phyloP scores from a whole-genome alignment of 1,140 invertebrate genomes.

The Tetramorium parvispinum region DNA sequence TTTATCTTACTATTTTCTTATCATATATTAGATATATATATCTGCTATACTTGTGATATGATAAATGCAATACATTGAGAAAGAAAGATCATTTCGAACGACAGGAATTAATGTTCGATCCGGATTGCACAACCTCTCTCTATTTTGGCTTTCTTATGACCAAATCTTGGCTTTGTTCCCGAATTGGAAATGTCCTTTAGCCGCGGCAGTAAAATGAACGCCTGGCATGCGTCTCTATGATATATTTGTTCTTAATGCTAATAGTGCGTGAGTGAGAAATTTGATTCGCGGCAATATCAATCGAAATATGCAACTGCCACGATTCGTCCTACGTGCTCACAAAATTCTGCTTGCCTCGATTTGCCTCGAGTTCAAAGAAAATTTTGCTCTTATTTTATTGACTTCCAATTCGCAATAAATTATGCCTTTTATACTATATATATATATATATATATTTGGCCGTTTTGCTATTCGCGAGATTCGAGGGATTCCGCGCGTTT shows the following conservation, averaged over 20 bases:
- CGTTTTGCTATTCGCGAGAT: slow-evolving; percentile 27
- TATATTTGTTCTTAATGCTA: slow-evolving; percentile 28
- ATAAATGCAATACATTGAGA: neutral
- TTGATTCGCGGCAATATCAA: slow-evolving; percentile 14
- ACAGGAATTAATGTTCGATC: slow-evolving; percentile 50
- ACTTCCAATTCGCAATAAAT: slow-evolving; percentile 25
- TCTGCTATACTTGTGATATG: neutral
- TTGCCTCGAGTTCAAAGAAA: slow-evolving; percentile 10
- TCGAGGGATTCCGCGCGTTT: slow-evolving; percentile 14
- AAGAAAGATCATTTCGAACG: slow-evolving; percentile 9
- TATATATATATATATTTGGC: neutral
- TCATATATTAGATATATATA: neutral
- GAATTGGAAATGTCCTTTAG: slow-evolving; percentile 69
- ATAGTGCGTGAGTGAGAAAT: slow-evolving; percentile 17
- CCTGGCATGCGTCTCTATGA: slow-evolving; percentile 9
- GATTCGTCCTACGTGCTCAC: neutral
- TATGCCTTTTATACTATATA: neutral
- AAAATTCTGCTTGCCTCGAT: neutral
- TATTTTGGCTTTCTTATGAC: slow-evolving; percentile 74
- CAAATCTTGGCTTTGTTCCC: slow-evolving; percentile 75
- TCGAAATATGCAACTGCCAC: neutral
- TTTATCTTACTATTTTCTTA: neutral
- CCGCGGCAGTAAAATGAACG: neutral
- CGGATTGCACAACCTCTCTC: slow-evolving; percentile 72
- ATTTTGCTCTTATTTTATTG: slow-evolving; percentile 20